Base-by-base conservation (phyloP, 1,140 invertebrate species). In the Bombyx mandarina region DNA sequence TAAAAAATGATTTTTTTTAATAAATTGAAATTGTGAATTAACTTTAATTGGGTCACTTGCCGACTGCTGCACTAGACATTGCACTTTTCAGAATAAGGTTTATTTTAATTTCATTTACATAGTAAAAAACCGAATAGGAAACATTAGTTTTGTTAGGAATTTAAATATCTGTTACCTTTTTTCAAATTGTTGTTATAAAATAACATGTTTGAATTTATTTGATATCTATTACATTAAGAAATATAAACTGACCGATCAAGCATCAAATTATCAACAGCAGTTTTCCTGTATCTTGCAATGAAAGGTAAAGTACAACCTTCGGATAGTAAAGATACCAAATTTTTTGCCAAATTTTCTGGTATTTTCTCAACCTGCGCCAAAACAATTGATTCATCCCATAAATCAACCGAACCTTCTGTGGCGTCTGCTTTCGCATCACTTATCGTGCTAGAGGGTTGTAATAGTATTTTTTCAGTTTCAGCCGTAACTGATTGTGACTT, bases 241-340 rank as follows among this genome's bases (percentile, higher is more conserved):
- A 18, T 18, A 18, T 18, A 18, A 52, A 67, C 52, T 71, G 73
- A 89, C 88, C 76, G 67, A 59, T 89, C 85, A 44, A 86, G 88
- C 66, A 79, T 76, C 53, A 89, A 65, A 63, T 86, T 71, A 63
- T 83, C 68, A 4, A 88, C 80, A 58, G 73, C 74, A 54, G 77
- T 66, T 63, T 88, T 89, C 44, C 88, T 67, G 63, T 89, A 89
- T 72, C 88, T 77, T 26, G 86, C 86, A 63, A 89, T 89, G 67
- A 89, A 89, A 18, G 88, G 88, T 18, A 89, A 64, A 43, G 86
- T 89, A 56, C 87, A 88, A 0, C 87, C 86, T 63, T 88, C 80
- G 55, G 65, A 72, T 8, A 89, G 60, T 3, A 89, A 63, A n/a
- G 55, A 52, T 54, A 88, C 73, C 67, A 89, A 86, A 52, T 79